phyloP scores from a whole-genome alignment of 2,888 invertebrate genomes.

The Nymphalis c-album region DNA sequence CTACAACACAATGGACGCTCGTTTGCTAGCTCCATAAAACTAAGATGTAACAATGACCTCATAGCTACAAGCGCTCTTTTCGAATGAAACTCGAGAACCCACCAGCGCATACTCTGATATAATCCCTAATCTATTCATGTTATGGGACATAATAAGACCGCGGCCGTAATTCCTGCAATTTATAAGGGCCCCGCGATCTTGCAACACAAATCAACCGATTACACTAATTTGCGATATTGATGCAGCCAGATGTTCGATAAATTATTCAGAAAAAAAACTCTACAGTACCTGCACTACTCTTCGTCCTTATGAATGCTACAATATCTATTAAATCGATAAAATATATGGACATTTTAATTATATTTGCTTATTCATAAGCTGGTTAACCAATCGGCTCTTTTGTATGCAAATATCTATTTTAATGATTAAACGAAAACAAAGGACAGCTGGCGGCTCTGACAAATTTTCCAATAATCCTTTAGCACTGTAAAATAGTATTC shows the following conservation, averaged over 20 bases:
- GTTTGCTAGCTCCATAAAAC: conserved; percentile 68
- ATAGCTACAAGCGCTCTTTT: conserved; percentile 28
- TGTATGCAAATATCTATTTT: conserved; percentile 41
- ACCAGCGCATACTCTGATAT: conserved; percentile 51
- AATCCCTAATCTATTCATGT: conserved; percentile 50
- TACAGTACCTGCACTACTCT: background rate
- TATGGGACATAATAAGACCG: conserved; percentile 31
- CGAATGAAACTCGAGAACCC: conserved; percentile 45
- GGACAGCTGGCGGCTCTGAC: conserved; percentile 45
- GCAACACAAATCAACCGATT: conserved; percentile 22
- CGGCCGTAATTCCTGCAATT: conserved; percentile 22
- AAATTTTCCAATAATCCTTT: conserved; percentile 58
- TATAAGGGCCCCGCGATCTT: conserved; percentile 13
- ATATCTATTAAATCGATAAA: background rate
- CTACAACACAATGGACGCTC: conserved; percentile 63
- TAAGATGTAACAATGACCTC: conserved; percentile 63
- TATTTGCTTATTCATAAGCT: conserved; percentile 5
- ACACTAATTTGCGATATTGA: conserved; percentile 10
- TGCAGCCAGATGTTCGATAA: background rate
- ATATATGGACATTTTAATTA: background rate
- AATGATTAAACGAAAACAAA: conserved; percentile 52
- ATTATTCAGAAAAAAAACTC: background rate
- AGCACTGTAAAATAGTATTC: conserved; percentile 51
- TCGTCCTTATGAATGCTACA: background rate
- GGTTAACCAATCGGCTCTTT: conserved; percentile 22